Conservation (phyloP, 1,140 invertebrate genomes). For the Drosophila kurseongensis region DNA sequence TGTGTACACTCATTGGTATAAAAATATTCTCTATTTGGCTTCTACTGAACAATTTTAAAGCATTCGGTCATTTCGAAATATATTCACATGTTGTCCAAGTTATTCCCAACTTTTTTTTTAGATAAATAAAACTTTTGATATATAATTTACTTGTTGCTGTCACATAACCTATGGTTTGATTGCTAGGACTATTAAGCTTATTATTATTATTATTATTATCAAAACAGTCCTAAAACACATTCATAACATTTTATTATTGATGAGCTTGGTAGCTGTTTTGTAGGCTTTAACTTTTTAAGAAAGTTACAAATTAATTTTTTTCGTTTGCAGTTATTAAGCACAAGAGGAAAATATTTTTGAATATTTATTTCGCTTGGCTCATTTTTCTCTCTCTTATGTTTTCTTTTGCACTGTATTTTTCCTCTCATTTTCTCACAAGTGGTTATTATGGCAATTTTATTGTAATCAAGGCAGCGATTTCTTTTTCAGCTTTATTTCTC, state of each 20-base stretch:
- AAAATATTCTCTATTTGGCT: constrained; percentile 56
- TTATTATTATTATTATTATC: too few relatives aligned
- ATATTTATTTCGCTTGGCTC: neutral
- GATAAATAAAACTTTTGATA: constrained; percentile 10
- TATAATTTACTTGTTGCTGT: constrained; percentile 46
- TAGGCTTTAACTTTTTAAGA: neutral
- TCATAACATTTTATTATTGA: neutral
- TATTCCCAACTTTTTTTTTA: constrained; percentile 39
- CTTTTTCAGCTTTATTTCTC: constrained; percentile 10
- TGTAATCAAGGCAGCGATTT: constrained; percentile 23
- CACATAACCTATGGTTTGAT: neutral
- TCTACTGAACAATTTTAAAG: constrained; percentile 57
- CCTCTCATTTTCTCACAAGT: constrained; percentile 8
- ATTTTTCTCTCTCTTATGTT: neutral
- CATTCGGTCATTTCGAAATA: constrained; percentile 61
- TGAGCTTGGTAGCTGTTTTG: neutral
- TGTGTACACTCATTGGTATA: constrained; percentile 18
- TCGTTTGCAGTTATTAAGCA: neutral
- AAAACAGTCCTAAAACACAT: too few relatives aligned
- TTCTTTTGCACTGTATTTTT: neutral
- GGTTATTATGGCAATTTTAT: constrained; percentile 17
- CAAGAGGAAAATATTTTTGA: too few relatives aligned
- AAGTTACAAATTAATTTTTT: neutral
- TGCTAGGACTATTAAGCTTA: neutral
- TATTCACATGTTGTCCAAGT: constrained; percentile 2